Percentiles rank a stretch among this genome's conserved stretches.
phyloP scores from a whole-genome alignment of 2,113 vertebrate genomes.

The Sceloporus tristichus region DNA sequence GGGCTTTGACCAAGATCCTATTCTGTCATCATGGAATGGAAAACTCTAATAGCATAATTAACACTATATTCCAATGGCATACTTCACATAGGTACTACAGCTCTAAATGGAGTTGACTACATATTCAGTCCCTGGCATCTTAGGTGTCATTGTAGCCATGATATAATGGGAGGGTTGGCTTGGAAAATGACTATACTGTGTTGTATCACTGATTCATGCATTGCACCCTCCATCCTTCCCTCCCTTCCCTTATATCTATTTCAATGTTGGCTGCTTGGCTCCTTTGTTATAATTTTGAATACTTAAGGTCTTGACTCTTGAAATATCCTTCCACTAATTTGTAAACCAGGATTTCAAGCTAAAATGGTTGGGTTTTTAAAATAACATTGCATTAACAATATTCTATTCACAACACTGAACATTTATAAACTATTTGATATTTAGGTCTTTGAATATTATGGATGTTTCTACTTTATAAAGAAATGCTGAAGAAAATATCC shows the following conservation, averaged over 20 bases:
- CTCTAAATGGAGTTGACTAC: background rate
- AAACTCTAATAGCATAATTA: too few relatives aligned
- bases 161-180: too few relatives aligned
- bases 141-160: background rate
- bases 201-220: too few relatives aligned
- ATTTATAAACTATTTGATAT: background rate
- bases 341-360: background rate
- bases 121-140: background rate
- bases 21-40: too few relatives aligned
- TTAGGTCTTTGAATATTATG: background rate
- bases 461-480: background rate
- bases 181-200: too few relatives aligned
- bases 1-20: too few relatives aligned
- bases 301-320: background rate
- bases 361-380: conserved; percentile 2
- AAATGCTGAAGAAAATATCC: background rate
- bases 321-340: too few relatives aligned
- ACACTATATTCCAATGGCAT: too few relatives aligned
- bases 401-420: background rate
- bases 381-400: too few relatives aligned
- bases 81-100: too few relatives aligned
- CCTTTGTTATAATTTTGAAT: conserved; percentile 6
- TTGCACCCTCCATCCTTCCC: too few relatives aligned
- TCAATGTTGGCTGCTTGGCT: background rate
- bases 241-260: background rate